Evolutionary conservation across 2,113 vertebrate species (phyloP).

Genomic region (Phylloscopus trochilus): DNA sequence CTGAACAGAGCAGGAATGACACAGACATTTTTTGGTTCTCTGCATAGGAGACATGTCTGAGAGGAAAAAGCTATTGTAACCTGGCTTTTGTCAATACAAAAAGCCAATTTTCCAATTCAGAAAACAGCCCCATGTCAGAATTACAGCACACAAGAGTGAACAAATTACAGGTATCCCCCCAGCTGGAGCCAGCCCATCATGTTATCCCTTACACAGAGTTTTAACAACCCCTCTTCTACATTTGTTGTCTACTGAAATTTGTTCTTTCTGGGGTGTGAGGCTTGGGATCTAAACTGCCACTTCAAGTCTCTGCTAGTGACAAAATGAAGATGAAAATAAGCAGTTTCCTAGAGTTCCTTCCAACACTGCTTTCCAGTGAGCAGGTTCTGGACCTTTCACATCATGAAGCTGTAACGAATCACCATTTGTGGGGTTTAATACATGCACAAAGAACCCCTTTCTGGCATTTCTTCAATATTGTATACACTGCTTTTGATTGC

Average conservation of each 20-base stretch:
- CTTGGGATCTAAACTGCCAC: not conserved
- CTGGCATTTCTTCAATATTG: not conserved
- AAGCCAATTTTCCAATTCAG: not conserved
- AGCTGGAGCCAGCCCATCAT: accelerated
- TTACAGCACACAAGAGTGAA: not conserved
- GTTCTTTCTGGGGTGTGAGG: not conserved
- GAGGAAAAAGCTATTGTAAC: not conserved
- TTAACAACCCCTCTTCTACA: not conserved
- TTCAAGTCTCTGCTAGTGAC: not conserved
- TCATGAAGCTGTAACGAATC: not conserved
- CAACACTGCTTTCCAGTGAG: not conserved
- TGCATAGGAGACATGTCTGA: not conserved
- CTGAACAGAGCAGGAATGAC: not conserved
- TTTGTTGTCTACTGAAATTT: not conserved
- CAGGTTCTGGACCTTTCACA: not conserved
- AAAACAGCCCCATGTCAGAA: not conserved
- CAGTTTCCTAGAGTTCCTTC: not conserved
- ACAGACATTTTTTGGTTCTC: not conserved
- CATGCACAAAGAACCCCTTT: accelerated
- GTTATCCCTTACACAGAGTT: not conserved
- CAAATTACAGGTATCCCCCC: not conserved
- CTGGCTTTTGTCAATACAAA: not conserved
- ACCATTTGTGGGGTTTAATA: not conserved
- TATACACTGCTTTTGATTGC: not conserved
- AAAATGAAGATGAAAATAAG: not conserved